phyloP scores from a whole-genome alignment of 2,113 vertebrate species.

The Malurus elegans region DNA sequence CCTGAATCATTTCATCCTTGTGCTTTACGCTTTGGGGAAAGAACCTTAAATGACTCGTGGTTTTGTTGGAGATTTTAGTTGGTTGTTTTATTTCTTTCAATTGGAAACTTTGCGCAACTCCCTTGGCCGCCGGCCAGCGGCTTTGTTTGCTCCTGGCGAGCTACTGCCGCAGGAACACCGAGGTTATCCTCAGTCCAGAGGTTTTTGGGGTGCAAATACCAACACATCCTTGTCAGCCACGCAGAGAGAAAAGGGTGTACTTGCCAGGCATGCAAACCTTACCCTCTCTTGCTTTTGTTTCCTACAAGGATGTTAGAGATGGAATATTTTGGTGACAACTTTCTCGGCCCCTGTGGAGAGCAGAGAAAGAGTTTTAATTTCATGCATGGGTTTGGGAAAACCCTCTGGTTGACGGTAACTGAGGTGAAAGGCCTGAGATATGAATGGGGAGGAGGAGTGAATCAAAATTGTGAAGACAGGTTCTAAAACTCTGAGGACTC shows the following conservation, averaged over 20 bases:
- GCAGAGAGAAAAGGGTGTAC: not conserved
- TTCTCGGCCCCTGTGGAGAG: not conserved
- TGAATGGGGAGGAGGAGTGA: not conserved
- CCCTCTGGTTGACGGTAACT: not conserved
- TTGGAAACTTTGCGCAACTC: constrained; percentile 20
- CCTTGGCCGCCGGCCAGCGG: constrained; percentile 21
- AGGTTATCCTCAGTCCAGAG: constrained; percentile 3
- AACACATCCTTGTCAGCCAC: not conserved
- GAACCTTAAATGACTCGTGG: constrained; percentile 60
- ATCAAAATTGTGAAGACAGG: constrained; percentile 40
- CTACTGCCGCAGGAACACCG: not conserved
- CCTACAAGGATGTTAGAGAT: not conserved
- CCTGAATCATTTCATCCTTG: constrained; percentile 41
- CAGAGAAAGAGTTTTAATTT: not conserved
- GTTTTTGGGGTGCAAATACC: not conserved
- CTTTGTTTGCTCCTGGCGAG: constrained; percentile 21
- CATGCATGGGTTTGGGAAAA: not conserved
- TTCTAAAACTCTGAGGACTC: constrained; percentile 43
- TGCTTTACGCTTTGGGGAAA: constrained; percentile 44
- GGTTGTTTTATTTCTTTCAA: not conserved
- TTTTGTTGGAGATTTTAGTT: constrained; percentile 33
- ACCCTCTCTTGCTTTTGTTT: not conserved
- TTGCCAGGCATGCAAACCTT: not conserved
- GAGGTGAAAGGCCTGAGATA: constrained; percentile 3
- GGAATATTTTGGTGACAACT: not conserved